phyloP scores from a whole-genome alignment of 2,113 vertebrate genomes.

The Eulemur macaco region DNA sequence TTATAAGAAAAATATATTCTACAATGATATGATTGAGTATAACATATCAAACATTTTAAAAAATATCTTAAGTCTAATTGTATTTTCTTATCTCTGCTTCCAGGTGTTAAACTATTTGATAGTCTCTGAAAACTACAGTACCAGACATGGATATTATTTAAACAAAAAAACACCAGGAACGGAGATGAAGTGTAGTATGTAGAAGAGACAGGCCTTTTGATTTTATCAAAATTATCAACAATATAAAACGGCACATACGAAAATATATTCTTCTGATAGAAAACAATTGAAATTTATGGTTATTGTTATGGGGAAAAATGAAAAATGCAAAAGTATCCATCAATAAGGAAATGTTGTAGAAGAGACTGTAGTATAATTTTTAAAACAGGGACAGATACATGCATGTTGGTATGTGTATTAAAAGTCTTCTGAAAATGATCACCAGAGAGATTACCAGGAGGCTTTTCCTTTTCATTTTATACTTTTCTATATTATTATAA shows the following conservation, averaged over 20 bases:
- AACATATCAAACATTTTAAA: neutral
- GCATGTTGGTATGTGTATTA: neutral
- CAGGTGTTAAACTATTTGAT: neutral
- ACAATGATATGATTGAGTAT: neutral
- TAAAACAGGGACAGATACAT: neutral
- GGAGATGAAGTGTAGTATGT: neutral
- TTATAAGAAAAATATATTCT: neutral
- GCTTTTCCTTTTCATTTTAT: conserved; percentile 9
- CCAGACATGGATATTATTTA: neutral
- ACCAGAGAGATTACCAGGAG: neutral
- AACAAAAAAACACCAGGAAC: neutral
- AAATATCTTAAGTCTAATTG: neutral
- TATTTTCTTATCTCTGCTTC: neutral
- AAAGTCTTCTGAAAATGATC: conserved; percentile 29
- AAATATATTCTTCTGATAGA: conserved; percentile 1
- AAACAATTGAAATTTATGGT: neutral
- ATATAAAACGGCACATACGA: neutral
- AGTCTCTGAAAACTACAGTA: neutral
- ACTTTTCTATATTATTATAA: neutral
- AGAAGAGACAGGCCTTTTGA: neutral
- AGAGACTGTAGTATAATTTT: neutral
- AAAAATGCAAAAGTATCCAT: neutral
- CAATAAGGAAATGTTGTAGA: neutral
- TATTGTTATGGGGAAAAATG: neutral
- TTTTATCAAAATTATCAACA: conserved; percentile 21